Evolutionary conservation across 1,140 invertebrate genomes (phyloP), one percentile per base, ranked within the genome.

Genomic region (Cherax destructor): DNA sequence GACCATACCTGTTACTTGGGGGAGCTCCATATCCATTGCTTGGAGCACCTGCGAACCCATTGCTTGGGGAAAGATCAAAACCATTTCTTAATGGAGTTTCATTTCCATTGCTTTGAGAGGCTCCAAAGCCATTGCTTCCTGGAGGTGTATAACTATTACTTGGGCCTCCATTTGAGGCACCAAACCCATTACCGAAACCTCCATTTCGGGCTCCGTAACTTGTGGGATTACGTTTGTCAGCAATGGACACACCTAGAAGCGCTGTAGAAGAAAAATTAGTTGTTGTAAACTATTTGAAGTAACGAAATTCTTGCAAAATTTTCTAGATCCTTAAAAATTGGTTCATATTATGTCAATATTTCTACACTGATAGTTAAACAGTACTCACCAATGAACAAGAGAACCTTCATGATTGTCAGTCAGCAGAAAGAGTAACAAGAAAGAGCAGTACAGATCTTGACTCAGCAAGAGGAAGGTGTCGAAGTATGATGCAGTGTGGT

Each of bases 1-100:
- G 47, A 30, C 69, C 69, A 18, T 76, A 76, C 1, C 21, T 30
- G 69, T 50, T 77, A 69, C 84, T 86, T 92, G 41, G 94, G 94
- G 49, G 94, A 92, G 11, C 0, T 41, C 30, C 30, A 41, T 41
- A 41, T 41, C 30, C 30, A 41, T 41, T 41, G 2, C 30, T 41
- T 41, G 30, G 30, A 41, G 30, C 30, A 41, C 49, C 21, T 65
- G 16, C 11, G 21, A 18, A 65, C 18, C 61, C 61, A 21, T 65
- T 65, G 61, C 61, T 65, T 21, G 61, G 16, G 9, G 61, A 5
- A 21, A 18, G 1, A 18, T 18, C 61, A 3, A 21, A 65, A 1
- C 61, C 61, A 65, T 21, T 65, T 1, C 61, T 3, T 65, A 18
- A 21, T 9, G 5, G 9, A 10, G 52, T 5, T n/a, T 24, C 86